These are phyloP conservation scores for Zaprionus camerounensis DNA, from an alignment of 1,140 invertebrate genomes.

Conservation along the genomic window DNA sequence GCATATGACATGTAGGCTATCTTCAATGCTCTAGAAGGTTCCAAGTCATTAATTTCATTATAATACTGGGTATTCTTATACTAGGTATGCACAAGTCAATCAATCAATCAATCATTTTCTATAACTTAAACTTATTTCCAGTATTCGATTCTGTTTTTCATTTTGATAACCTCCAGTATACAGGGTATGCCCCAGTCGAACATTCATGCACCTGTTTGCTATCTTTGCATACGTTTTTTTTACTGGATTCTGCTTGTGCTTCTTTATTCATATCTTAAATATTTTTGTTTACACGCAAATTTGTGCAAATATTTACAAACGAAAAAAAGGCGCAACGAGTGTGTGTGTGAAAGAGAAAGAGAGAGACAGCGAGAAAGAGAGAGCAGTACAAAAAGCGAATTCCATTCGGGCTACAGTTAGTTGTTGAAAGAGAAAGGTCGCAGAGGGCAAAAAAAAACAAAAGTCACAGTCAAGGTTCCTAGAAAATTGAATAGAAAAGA, in stretches of 20 bases:
- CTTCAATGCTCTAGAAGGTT: neutral
- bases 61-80: too few relatives aligned
- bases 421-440: conserved; percentile 7
- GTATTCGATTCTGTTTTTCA: too few relatives aligned
- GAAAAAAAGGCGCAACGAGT: neutral
- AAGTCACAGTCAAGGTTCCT: neutral
- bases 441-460: neutral
- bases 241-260: neutral
- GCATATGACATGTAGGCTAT: neutral
- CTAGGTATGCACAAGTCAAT: too few relatives aligned
- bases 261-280: conserved; percentile 9
- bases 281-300: conserved; percentile 35
- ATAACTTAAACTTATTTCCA: too few relatives aligned
- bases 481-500: neutral
- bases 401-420: neutral
- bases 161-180: too few relatives aligned
- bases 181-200: neutral
- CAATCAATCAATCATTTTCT: too few relatives aligned
- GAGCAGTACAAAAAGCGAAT: neutral
- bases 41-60: neutral
- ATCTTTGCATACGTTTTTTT: neutral
- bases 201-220: neutral
- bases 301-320: conserved; percentile 34
- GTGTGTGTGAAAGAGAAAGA: neutral
- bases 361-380: neutral